A percentile compares a stretch with the other conserved stretches of the same genome.
phyloP scores from a whole-genome alignment of 2,113 vertebrate species.

The Eclectus roratus region DNA sequence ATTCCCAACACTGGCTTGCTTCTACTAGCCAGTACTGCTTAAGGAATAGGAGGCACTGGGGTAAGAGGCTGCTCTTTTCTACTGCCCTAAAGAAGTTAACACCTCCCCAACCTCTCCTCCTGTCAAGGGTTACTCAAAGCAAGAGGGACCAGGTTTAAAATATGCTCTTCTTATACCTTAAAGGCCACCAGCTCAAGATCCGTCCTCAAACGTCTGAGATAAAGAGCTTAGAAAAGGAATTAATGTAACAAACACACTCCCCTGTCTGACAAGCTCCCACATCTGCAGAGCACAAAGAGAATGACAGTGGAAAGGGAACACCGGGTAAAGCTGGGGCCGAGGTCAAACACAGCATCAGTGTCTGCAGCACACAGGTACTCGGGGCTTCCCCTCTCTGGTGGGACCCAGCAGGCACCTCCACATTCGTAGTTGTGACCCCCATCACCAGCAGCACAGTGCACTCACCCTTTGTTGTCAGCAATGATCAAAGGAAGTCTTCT shows the following conservation, averaged over 20 bases:
- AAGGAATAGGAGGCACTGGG: not conserved
- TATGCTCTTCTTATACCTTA: not conserved
- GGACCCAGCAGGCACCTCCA: not conserved
- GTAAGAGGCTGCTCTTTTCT: not conserved
- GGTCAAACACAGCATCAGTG: not conserved
- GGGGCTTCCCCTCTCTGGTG: not conserved
- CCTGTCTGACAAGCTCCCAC: not conserved
- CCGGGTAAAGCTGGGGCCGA: not conserved
- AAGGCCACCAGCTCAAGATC: not conserved
- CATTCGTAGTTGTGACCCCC: not conserved
- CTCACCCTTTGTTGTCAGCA: not conserved
- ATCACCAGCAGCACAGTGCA: not conserved
- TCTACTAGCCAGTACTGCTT: not conserved
- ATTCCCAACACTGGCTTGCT: not conserved
- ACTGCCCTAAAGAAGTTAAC: not conserved
- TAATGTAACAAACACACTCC: not conserved
- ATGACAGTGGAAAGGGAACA: not conserved
- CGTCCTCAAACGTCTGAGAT: not conserved
- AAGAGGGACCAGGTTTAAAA: not conserved
- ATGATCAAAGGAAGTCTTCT: not conserved
- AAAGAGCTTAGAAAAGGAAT: not conserved
- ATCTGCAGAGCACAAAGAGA: not conserved
- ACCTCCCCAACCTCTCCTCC: not conserved
- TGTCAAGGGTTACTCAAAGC: not conserved
- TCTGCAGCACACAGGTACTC: not conserved